Percentiles rank a stretch among this genome's conserved stretches.
Conservation (phyloP, 2,113 vertebrate genomes). For the Psophia crepitans region DNA sequence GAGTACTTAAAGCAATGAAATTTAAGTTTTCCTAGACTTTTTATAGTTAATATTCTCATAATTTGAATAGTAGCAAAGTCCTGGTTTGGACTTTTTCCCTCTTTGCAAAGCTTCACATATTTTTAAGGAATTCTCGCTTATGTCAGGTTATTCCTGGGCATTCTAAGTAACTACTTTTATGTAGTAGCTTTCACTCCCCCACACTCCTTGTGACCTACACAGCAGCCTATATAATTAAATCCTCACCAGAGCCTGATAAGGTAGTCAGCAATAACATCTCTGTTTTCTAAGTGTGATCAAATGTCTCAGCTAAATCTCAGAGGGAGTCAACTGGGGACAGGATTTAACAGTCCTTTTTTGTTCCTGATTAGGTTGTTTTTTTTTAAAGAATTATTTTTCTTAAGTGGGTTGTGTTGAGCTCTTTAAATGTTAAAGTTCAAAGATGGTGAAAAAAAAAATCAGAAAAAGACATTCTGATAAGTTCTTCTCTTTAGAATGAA, state of each 20-base stretch:
- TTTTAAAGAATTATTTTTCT: not conserved
- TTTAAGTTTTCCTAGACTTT: not conserved
- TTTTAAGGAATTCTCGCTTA: not conserved
- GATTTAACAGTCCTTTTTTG: not conserved
- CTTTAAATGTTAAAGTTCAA: not conserved
- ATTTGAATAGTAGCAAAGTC: not conserved
- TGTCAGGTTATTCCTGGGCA: not conserved
- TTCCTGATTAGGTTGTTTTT: not conserved
- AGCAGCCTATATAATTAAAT: not conserved
- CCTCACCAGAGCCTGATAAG: not conserved
- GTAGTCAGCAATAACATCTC: not conserved
- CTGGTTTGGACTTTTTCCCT: not conserved
- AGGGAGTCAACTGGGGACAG: not conserved
- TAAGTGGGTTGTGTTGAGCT: not conserved
- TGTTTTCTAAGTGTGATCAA: not conserved
- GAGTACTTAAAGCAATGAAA: not conserved
- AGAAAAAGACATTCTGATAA: not conserved
- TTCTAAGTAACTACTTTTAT: not conserved
- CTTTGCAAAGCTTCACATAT: not conserved
- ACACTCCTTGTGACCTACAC: not conserved
- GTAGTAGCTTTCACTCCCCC: not conserved
- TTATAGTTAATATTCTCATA: not conserved
- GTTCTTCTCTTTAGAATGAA: not conserved
- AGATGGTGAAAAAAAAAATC: not conserved
- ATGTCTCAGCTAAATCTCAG: not conserved